phyloP scores from a whole-genome alignment of 2,888 invertebrate species.

The Odontothrips loti region DNA sequence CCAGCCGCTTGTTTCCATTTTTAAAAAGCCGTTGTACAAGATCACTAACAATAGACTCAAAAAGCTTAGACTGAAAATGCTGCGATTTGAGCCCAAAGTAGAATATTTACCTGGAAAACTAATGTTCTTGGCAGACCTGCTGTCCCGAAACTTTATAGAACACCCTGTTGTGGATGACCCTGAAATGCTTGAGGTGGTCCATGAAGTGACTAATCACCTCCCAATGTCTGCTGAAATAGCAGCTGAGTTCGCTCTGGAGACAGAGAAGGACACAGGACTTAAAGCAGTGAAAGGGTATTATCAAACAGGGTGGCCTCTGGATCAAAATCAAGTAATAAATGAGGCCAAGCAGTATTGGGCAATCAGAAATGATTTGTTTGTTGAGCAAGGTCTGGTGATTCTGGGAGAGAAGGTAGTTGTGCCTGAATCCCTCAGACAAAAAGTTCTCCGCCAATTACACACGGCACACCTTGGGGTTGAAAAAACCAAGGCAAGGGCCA shows the following conservation, averaged over 20 bases:
- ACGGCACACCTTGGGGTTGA: not conserved
- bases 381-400: not conserved
- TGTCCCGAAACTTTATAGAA: not conserved
- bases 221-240: not conserved
- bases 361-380: not conserved
- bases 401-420: not conserved
- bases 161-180: not conserved
- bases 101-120: not conserved
- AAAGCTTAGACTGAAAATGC: not conserved
- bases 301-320: not conserved
- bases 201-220: not conserved
- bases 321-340: not conserved
- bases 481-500: not conserved
- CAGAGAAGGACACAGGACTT: not conserved
- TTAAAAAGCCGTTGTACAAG: not conserved
- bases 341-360: not conserved
- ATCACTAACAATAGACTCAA: not conserved
- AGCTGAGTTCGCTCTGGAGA: not conserved
- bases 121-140: not conserved
- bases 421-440: not conserved
- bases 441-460: not conserved
- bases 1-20: conserved; percentile 27
- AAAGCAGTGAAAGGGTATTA: not conserved
- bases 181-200: not conserved
- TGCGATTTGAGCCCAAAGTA: not conserved